Base-by-base conservation (phyloP, 2,113 vertebrate species). In the Hypomesus transpacificus region DNA sequence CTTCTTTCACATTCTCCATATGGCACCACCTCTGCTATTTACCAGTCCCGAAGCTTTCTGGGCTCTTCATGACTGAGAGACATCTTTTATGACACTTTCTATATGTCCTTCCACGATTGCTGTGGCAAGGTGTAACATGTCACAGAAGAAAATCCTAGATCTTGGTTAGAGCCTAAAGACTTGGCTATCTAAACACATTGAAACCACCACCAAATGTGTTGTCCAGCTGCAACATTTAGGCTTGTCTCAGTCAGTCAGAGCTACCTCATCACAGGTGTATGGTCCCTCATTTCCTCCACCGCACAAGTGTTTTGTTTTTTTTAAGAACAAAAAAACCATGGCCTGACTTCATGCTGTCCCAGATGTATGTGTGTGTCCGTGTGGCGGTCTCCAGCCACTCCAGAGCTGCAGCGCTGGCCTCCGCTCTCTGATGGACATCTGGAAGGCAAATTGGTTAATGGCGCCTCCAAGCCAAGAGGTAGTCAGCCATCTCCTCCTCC, bases 391-490 rank as follows among this genome's bases (percentile, higher is more conserved):
- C 17, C 18, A 78, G 82, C 72, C 69, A 16, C 17, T 7, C 26
- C 66, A 68, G 66, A 18, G 80, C 79, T 80, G 81, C 63, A 66
- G 75, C 71, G 72, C 85, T 83, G 82, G 80, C 74, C 76, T 46
- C 68, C 62, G 63, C 76, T 76, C 70, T 53, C 74, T 82, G 80
- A 84, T 77, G 81, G 85, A 85, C 83, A 87, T 85, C 81, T 87
- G 83, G 85, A 87, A 80, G 82, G 80, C 82, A 85, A 84, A 87
- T 82, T 84, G 83, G 85, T 84, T 87, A 87, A 87, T 87, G 81
- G 81, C 54, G 83, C 85, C 83, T 87, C 80, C 81, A 81, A 84
- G 85, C 85, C 83, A 84, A 79, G 80, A 84, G 81, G 81, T 85
- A 87, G 81, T 83, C 81, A 85, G 83, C 83, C 83, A 87, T 87